Conservation (phyloP, 2,888 invertebrate species). For the Idaea straminata region DNA sequence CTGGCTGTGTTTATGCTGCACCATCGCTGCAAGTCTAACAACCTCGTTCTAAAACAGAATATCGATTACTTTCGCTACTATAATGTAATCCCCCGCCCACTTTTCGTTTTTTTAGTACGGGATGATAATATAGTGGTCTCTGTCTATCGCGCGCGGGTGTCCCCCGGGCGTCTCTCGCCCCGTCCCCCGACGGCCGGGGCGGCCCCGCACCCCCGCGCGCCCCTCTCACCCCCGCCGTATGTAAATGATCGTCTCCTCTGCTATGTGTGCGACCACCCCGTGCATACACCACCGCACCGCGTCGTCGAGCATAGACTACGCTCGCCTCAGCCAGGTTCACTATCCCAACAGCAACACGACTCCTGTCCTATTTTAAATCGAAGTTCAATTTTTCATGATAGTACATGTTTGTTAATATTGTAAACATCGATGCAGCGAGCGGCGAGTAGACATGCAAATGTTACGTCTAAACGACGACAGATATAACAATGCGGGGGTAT, state of each 20-base stretch:
- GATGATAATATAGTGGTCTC: conserved; percentile 75
- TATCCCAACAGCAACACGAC: conserved; percentile 62
- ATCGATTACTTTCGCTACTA: conserved; percentile 82
- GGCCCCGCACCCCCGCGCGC: conserved; percentile 52
- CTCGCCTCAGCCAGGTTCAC: conserved; percentile 62
- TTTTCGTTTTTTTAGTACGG: conserved; percentile 76
- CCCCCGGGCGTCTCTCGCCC: conserved; percentile 49
- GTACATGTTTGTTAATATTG: conserved; percentile 29
- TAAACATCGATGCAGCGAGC: conserved; percentile 38
- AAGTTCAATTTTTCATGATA: conserved; percentile 42
- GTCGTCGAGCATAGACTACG: conserved; percentile 47
- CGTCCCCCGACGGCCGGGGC: conserved; percentile 46
- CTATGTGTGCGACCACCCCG: conserved; percentile 62
- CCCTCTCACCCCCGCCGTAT: conserved; percentile 65
- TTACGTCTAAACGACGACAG: conserved; percentile 58
- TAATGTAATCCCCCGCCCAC: conserved; percentile 82
- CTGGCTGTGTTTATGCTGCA: conserved; percentile 75
- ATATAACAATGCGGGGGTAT: conserved; percentile 66
- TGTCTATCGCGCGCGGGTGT: conserved; percentile 54
- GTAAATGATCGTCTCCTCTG: conserved; percentile 77
- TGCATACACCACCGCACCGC: conserved; percentile 44
- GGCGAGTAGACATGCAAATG: conserved; percentile 57
- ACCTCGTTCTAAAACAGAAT: conserved; percentile 79
- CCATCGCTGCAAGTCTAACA: conserved; percentile 75
- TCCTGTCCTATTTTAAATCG: conserved; percentile 76